Base-by-base conservation (phyloP, 1,140 invertebrate genomes). In the Trachymyrmex septentrionalis region DNA sequence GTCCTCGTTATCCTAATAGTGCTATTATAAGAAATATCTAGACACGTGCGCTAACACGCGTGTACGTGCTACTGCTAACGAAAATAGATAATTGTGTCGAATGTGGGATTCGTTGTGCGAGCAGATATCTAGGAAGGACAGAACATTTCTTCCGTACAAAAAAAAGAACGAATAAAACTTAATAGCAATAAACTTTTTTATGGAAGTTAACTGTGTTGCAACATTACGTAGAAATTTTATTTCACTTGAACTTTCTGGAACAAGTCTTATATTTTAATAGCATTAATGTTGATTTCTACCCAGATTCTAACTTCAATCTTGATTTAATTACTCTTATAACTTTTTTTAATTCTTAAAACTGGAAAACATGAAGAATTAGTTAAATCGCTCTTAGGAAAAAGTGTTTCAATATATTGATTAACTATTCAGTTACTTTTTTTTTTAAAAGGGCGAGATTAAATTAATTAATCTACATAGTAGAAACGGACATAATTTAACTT, bases 151-250 rank as follows among this genome's bases (percentile, higher is more conserved):
- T 53, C 1, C 27, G 10, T 75, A 24, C 1, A 10, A 82, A 30
- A 69, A 66, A 50, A 38, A 75, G 16, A 61, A 27, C 44, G n/a
- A 72, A 24, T 19, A 84, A 19, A 12, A 57, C 0, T 24, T 50
- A 82, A 75, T 61, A n/a, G 10, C 55, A 75, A 82, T 72, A 57
- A 82, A 82, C 67, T 72, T 75, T 48, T 75, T 61, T 12, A 21
- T 3, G 4, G 44, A 50, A 21, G 16, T 19, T 24, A 63, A 82
- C 27, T 55, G 14, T 12, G 27, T 61, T 16, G 19, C 67, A 59
- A 55, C 44, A 19, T 7, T 34, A 44, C 3, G 27, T 5, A 57
- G 14, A 73, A 84, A 75, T 44, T 81, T 71, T 57, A 38, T 71
- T 69, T 71, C 16, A 38, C 34, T 81, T 71, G 38, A 27, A 81